These are phyloP conservation scores for Elymnias hypermnestra DNA, from an alignment of 1,140 invertebrate species.

Conservation along the genomic window DNA sequence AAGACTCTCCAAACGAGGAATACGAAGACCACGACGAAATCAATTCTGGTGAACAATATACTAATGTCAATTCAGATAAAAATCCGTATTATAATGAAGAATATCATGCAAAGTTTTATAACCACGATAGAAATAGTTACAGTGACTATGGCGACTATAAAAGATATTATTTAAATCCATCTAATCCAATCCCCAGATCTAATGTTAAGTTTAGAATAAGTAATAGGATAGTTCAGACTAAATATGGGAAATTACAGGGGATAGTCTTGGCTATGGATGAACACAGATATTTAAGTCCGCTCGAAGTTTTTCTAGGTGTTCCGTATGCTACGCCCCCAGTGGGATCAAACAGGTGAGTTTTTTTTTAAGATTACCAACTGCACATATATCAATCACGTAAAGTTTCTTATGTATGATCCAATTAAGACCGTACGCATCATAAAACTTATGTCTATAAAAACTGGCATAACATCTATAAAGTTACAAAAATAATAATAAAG, in stretches of 20 bases:
- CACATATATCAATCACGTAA: too few relatives aligned
- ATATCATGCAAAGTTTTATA: conserved; percentile 57
- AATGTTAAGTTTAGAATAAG: conserved; percentile 78
- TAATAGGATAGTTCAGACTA: conserved; percentile 86
- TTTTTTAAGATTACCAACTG: conserved; percentile 1
- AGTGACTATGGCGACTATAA: conserved; percentile 69
- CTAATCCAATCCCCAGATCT: conserved; percentile 51
- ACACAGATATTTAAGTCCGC: conserved; percentile 82
- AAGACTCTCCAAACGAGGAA: conserved; percentile 39
- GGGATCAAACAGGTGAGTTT: conserved; percentile 83
- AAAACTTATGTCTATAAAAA: too few relatives aligned
- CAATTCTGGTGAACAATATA: conserved; percentile 31
- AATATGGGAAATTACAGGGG: conserved; percentile 89
- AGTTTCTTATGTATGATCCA: too few relatives aligned
- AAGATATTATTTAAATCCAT: conserved; percentile 59
- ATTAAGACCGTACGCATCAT: too few relatives aligned
- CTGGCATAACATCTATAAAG: too few relatives aligned
- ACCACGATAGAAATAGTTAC: conserved; percentile 45
- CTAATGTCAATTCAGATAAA: conserved; percentile 63
- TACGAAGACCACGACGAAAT: conserved; percentile 44
- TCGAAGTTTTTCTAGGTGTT: conserved; percentile 94
- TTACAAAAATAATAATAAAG: too few relatives aligned
- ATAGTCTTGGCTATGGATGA: conserved; percentile 85
- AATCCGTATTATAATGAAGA: conserved; percentile 57
- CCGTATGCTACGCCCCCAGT: conserved; percentile 96